Percentiles rank a stretch among this genome's conserved stretches.
These are phyloP conservation scores for Cynoglossus semilaevis DNA, from an alignment of 2,113 vertebrate genomes.

Conservation along the genomic window DNA sequence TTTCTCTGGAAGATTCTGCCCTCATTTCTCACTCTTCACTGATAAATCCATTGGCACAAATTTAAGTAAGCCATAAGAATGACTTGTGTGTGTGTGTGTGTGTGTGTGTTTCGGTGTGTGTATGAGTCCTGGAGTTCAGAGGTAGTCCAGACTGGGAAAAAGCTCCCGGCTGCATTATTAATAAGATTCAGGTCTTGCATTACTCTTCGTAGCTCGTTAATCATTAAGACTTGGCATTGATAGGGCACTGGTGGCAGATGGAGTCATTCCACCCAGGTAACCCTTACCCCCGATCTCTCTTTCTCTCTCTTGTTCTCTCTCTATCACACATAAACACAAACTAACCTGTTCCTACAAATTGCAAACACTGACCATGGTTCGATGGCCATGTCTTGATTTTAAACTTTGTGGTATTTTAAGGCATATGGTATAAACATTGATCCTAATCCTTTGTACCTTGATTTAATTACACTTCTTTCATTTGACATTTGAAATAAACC, in stretches of 20 bases:
- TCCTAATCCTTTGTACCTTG: conserved; percentile 3
- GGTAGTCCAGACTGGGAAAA: conserved; percentile 46
- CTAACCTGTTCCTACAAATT: neutral
- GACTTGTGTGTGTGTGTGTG: neutral
- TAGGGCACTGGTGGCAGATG: conserved; percentile 14
- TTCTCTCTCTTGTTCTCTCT: neutral
- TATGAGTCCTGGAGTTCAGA: conserved; percentile 31
- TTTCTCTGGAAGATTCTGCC: neutral
- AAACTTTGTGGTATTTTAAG: too few relatives aligned
- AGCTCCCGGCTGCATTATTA: conserved; percentile 70
- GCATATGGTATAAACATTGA: too few relatives aligned
- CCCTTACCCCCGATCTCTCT: conserved; percentile 1
- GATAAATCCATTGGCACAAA: conserved; percentile 15
- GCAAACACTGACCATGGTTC: neutral
- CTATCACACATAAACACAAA: neutral
- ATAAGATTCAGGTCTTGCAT: conserved; percentile 56
- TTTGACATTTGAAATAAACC: conserved; percentile 10
- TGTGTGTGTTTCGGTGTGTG: neutral
- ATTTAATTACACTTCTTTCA: conserved; percentile 6
- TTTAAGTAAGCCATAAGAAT: conserved; percentile 5
- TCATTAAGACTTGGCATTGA: conserved; percentile 58
- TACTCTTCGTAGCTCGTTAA: conserved; percentile 68
- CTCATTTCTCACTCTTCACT: conserved; percentile 5
- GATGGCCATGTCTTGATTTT: neutral
- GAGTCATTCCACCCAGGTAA: conserved; percentile 17